Percentiles rank a stretch among this genome's conserved stretches.
phyloP scores from a whole-genome alignment of 1,140 invertebrate species.

The Drosophila murphyi region DNA sequence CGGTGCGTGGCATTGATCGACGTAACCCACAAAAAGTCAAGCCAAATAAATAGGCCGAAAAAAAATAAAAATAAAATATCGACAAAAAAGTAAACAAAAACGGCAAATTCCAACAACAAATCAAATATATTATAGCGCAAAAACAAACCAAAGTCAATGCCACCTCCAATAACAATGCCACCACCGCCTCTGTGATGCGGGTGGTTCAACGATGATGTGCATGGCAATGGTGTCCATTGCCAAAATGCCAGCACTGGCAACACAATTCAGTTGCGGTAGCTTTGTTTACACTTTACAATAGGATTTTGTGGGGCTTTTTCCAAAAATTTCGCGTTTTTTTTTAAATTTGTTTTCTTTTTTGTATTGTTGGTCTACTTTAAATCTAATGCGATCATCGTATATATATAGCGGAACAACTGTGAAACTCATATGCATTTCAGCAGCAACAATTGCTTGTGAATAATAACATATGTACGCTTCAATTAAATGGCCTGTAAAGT shows the following conservation, averaged over 20 bases:
- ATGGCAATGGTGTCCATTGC: background rate
- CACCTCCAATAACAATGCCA: conserved; percentile 79
- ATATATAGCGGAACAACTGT: background rate
- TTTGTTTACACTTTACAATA: conserved; percentile 80
- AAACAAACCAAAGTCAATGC: conserved; percentile 80
- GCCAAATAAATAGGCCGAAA: conserved; percentile 50
- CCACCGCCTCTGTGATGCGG: conserved; percentile 43
- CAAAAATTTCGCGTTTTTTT: conserved; percentile 7
- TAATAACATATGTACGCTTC: background rate
- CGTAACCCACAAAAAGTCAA: conserved; percentile 73
- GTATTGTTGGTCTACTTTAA: background rate
- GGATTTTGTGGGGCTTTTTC: conserved; percentile 39
- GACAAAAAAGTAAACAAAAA: conserved; percentile 42
- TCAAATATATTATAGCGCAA: conserved; percentile 81
- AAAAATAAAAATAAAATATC: conserved; percentile 2
- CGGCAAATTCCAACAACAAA: conserved; percentile 72
- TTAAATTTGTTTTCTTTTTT: conserved; percentile 2
- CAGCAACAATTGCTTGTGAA: conserved; percentile 20
- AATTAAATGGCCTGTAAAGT: conserved; percentile 5
- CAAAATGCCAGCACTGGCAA: conserved; percentile 23
- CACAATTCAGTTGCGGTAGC: conserved; percentile 78
- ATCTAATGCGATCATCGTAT: conserved; percentile 10
- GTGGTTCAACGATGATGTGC: background rate
- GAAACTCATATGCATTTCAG: conserved; percentile 24
- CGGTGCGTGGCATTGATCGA: conserved; percentile 54